Conservation (phyloP, 2,888 invertebrate genomes). For the Orchesellides sinensis region DNA sequence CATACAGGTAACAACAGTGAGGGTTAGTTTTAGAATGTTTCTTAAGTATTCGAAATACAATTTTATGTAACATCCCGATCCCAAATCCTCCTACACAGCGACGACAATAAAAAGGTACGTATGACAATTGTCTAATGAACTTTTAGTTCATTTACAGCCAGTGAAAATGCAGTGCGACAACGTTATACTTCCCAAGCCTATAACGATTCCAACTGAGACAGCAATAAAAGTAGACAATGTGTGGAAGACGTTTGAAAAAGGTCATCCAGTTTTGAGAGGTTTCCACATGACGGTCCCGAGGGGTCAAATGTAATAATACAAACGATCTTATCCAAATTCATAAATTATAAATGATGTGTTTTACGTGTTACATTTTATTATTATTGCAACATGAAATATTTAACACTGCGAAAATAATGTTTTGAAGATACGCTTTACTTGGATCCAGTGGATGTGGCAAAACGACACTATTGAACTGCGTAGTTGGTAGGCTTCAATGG, state of each 20-base stretch:
- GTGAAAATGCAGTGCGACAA: too few species aligned
- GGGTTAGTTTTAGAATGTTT: too few species aligned
- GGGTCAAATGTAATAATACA: conserved; percentile 32
- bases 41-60: too few species aligned
- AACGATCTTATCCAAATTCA: not conserved
- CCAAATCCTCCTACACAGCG: too few species aligned
- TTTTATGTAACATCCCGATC: too few species aligned
- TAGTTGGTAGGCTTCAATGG: conserved; percentile 82
- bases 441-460: conserved; percentile 97
- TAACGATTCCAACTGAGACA: not conserved
- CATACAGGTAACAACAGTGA: too few species aligned
- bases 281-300: conserved; percentile 41
- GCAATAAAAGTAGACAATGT: conserved; percentile 41
- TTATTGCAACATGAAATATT: conserved; percentile 1
- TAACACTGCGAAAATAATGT: not conserved
- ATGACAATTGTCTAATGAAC: too few species aligned
- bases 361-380: not conserved
- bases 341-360: not conserved
- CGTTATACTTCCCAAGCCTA: too few species aligned
- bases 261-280: not conserved
- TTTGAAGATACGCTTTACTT: conserved; percentile 89
- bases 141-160: too few species aligned
- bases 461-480: conserved; percentile 90
- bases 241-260: conserved; percentile 13
- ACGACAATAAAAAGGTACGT: too few species aligned